These are phyloP conservation scores for Campoletis sonorensis DNA, from an alignment of 1,140 invertebrate species.

Conservation along the genomic window DNA sequence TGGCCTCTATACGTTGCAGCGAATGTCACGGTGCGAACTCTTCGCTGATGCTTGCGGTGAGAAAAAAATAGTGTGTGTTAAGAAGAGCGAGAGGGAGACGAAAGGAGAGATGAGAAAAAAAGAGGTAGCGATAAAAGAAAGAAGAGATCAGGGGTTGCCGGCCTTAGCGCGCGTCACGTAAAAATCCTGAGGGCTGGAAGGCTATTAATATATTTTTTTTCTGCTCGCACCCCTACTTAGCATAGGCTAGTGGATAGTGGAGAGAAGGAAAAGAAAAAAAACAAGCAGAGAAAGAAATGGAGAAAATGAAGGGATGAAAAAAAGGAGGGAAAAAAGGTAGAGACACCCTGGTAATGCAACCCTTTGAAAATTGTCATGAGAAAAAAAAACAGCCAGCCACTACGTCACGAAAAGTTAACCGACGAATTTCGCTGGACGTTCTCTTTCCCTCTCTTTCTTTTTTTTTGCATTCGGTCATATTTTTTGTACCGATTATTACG, in stretches of 20 bases:
- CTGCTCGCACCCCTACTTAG: slow-evolving; percentile 71
- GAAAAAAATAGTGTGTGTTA: slow-evolving; percentile 10
- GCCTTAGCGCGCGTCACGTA: slow-evolving; percentile 44
- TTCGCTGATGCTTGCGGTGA: slow-evolving; percentile 37
- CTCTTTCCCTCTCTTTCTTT: background rate
- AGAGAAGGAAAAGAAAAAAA: slow-evolving; percentile 43
- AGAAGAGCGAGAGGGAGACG: background rate
- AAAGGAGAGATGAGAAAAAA: slow-evolving; percentile 23
- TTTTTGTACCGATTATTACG: background rate
- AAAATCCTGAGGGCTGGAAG: slow-evolving; percentile 70
- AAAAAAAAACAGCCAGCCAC: slow-evolving; percentile 37
- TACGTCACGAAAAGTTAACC: slow-evolving; percentile 26
- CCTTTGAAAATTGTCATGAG: slow-evolving; percentile 44
- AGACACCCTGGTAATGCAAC: slow-evolving; percentile 32
- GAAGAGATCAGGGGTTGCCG: slow-evolving; percentile 7
- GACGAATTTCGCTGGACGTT: slow-evolving; percentile 22
- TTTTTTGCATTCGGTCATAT: background rate
- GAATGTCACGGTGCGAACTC: slow-evolving; percentile 34
- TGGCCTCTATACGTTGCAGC: slow-evolving; percentile 24
- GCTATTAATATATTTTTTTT: slow-evolving; percentile 73
- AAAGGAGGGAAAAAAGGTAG: slow-evolving; percentile 49
- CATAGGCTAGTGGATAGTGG: slow-evolving; percentile 61
- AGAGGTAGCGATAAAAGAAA: slow-evolving; percentile 21
- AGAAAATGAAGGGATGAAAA: slow-evolving; percentile 42
- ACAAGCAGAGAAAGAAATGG: background rate